These are phyloP conservation scores for Antheraea pernyi DNA, from an alignment of 1,140 invertebrate species.

Conservation along the genomic window DNA sequence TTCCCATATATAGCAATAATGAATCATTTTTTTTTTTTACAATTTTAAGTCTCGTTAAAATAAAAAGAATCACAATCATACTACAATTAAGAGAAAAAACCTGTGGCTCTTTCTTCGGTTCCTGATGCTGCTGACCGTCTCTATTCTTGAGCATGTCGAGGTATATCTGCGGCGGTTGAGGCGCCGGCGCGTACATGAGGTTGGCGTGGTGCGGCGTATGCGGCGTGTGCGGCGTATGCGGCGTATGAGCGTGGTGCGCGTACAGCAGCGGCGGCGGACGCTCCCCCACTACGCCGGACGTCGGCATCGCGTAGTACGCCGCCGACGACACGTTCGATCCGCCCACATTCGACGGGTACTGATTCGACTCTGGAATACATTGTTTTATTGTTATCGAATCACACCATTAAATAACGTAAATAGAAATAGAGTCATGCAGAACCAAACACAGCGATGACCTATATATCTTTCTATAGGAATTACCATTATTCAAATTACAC, in stretches of 20 bases:
- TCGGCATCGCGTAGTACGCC: constrained; percentile 63
- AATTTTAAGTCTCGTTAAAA: too few species aligned
- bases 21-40: too few species aligned
- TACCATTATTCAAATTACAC: too few species aligned
- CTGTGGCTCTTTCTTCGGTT: constrained; percentile 64
- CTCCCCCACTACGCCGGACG: constrained; percentile 57
- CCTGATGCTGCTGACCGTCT: constrained; percentile 55
- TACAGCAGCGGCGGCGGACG: constrained; percentile 62
- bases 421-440: too few species aligned
- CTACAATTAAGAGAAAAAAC: constrained; percentile 20
- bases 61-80: too few species aligned
- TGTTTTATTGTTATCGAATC: too few species aligned
- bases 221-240: constrained; percentile 38
- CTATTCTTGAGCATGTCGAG: constrained; percentile 64
- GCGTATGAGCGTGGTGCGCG: constrained; percentile 62
- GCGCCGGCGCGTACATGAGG: constrained; percentile 65
- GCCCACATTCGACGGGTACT: constrained; percentile 60
- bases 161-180: constrained; percentile 55
- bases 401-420: too few species aligned
- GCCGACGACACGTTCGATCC: constrained; percentile 47
- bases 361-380: constrained; percentile 37
- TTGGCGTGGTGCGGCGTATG: constrained; percentile 51
- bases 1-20: too few species aligned
- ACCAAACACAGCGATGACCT: too few species aligned
- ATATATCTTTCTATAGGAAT: too few species aligned